Evolutionary conservation across 2,113 vertebrate genomes (phyloP).

Genomic region (Caranx melampygus): DNA sequence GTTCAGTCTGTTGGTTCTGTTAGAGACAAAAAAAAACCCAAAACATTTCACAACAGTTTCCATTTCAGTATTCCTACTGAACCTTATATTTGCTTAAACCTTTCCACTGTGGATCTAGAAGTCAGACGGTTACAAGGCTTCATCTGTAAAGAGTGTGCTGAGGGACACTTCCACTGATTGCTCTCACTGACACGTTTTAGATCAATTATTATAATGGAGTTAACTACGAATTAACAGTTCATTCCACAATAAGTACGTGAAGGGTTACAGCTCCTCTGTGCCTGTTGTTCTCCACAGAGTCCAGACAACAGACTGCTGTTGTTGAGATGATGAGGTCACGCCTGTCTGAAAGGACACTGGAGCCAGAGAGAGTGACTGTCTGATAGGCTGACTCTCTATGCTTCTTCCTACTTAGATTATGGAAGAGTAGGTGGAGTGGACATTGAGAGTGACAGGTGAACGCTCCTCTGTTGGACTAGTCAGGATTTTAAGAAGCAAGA

Average conservation of each 20-base stretch:
- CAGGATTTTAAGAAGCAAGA: neutral
- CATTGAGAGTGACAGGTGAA: neutral
- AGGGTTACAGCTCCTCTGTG: slow-evolving; percentile 25
- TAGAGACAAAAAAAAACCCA: neutral
- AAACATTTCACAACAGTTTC: neutral
- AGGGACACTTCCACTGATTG: neutral
- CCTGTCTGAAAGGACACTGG: slow-evolving; percentile 42
- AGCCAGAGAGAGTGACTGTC: slow-evolving; percentile 21
- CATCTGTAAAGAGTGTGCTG: neutral
- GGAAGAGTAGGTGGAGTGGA: neutral
- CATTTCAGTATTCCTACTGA: neutral
- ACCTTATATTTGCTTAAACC: neutral
- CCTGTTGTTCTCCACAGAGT: slow-evolving; percentile 4
- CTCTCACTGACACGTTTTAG: neutral
- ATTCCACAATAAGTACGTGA: neutral
- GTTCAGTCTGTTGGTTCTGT: neutral
- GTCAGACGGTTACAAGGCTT: too few relatives aligned
- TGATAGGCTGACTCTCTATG: slow-evolving; percentile 1
- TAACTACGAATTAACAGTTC: neutral
- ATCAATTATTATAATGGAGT: neutral
- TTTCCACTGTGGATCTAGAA: neutral
- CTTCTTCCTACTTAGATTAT: neutral
- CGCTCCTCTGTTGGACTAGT: neutral
- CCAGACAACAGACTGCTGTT: slow-evolving; percentile 57
- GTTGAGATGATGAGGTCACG: slow-evolving; percentile 35